Evolutionary conservation across 2,888 invertebrate genomes (phyloP), one percentile per base, ranked within the genome.

Genomic region (Oligia latruncula): DNA sequence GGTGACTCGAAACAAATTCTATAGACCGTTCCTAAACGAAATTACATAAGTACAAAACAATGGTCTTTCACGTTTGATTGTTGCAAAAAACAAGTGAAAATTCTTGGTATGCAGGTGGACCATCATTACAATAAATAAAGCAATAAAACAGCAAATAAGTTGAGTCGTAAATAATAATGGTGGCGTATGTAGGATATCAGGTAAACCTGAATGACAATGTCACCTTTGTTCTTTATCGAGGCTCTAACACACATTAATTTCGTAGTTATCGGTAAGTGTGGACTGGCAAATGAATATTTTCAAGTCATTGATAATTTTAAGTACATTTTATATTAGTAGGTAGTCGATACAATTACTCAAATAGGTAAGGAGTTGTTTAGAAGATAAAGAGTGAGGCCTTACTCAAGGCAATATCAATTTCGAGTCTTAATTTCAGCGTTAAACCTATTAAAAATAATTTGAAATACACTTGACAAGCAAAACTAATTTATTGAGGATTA

Each of bases 211-310:
- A 81, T 82, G 82, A 81, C 89, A 91, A 92, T 91, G 92, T 93
- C 93, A 92, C 92, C 91, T 92, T 89, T 85, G 89, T 90, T 92
- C 89, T 90, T 91, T 88, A 87, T 84, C 80, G 78, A 43, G 43
- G 49, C 71, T 77, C 81, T 70, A 76, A 83, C 46, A 78, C 52
- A 81, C 62, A 80, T 90, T 85, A 85, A 86, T 89, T 66, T 77
- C 67, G 74, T 81, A 82, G 82, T 87, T 84, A 86, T 79, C 80
- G 49, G 58, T 67, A 78, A 78, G 62, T 72, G 72, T 80, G n/a
- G 23, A 81, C 58, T 58, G 40, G 55, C n/a, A 73, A 82, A 73
- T 71, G 15, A 71, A 81, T 86, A 87, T 82, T 82, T 78, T 46
- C 40, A 86, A 80, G 72, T 68, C 83, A 80, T 76, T 82, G 78